Evolutionary conservation across 1,140 invertebrate genomes (phyloP).

Genomic region (Dolichoris vasculosae): DNA sequence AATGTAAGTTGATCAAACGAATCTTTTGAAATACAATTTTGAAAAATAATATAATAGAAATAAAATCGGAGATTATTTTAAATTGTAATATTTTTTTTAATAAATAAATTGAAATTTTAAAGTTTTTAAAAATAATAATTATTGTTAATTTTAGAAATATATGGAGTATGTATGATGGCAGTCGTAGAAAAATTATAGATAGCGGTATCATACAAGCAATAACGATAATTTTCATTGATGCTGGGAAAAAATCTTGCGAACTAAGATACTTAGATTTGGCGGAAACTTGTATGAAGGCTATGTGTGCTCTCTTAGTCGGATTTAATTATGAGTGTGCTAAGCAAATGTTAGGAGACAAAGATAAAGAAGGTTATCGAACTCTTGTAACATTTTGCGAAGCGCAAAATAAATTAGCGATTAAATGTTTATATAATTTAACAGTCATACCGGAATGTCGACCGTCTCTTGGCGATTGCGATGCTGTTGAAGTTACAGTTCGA

Average conservation of each 20-base stretch:
- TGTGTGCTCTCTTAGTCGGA: conserved; percentile 59
- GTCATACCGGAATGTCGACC: conserved; percentile 65
- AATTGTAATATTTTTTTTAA: background rate
- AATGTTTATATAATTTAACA: conserved; percentile 64
- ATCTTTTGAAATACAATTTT: background rate
- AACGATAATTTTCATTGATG: conserved; percentile 59
- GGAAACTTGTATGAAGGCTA: conserved; percentile 67
- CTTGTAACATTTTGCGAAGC: conserved; percentile 55
- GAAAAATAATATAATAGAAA: background rate
- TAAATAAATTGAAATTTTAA: background rate
- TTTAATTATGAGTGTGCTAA: conserved; percentile 55
- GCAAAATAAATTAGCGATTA: conserved; percentile 64
- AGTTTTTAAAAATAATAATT: conserved; percentile 20
- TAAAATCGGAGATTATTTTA: background rate
- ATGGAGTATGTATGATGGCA: conserved; percentile 61
- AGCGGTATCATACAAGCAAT: conserved; percentile 59
- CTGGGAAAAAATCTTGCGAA: conserved; percentile 53
- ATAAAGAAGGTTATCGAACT: conserved; percentile 61
- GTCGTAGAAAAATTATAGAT: conserved; percentile 63
- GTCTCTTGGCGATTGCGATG: conserved; percentile 61
- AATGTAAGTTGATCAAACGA: background rate
- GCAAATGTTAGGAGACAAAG: conserved; percentile 62
- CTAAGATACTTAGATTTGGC: conserved; percentile 58
- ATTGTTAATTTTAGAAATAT: conserved; percentile 61
- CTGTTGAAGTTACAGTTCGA: conserved; percentile 59